phyloP scores from a whole-genome alignment of 2,888 invertebrate species.

The Volucella inflata region DNA sequence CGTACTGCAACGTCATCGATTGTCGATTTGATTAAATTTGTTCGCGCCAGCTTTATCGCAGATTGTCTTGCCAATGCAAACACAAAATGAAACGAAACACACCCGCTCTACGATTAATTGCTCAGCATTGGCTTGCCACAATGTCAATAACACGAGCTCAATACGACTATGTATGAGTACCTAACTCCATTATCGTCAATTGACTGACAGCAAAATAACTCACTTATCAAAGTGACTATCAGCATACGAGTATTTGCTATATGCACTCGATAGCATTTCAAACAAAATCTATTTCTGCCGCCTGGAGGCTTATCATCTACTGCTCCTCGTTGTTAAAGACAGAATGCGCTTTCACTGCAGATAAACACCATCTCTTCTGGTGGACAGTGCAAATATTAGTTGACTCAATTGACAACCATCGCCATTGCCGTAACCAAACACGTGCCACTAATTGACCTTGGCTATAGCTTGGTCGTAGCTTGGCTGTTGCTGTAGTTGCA shows the following conservation, averaged over 20 bases:
- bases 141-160: conserved; percentile 57
- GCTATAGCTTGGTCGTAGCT: neutral
- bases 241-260: neutral
- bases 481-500: no score
- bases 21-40: conserved; percentile 47
- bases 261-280: conserved; percentile 38
- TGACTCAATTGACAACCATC: conserved; percentile 17
- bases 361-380: conserved; percentile 3
- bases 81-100: conserved; percentile 17
- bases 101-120: conserved; percentile 62
- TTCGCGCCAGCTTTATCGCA: conserved; percentile 28
- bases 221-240: conserved; percentile 47
- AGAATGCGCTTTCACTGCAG: neutral
- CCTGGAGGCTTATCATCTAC: conserved; percentile 20
- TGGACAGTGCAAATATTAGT: conserved; percentile 30
- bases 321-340: neutral
- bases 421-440: conserved; percentile 48
- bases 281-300: conserved; percentile 30
- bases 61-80: conserved; percentile 38
- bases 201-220: conserved; percentile 57
- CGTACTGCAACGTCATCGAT: conserved; percentile 23
- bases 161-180: neutral
- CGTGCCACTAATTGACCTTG: conserved; percentile 75
- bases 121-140: conserved; percentile 42
- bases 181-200: conserved; percentile 51